Conservation (phyloP, 2,113 vertebrate genomes). For the Elanoides forficatus region DNA sequence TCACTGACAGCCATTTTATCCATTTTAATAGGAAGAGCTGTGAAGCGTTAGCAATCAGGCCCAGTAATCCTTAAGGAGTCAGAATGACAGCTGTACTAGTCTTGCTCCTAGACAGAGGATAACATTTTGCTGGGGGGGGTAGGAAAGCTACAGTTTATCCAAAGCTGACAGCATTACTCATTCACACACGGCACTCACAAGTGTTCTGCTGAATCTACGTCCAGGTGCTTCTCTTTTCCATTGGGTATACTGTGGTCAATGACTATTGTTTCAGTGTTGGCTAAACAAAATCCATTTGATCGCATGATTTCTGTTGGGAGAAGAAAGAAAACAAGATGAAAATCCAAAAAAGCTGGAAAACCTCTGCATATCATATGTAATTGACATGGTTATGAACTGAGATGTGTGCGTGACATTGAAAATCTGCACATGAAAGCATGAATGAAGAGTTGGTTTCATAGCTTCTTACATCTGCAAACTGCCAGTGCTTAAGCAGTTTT, state of each 20-base stretch:
- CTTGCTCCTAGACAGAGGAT: background rate
- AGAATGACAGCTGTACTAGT: background rate
- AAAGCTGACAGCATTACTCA: background rate
- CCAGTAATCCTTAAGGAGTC: background rate
- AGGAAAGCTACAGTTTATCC: background rate
- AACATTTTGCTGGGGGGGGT: background rate
- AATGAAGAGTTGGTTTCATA: background rate
- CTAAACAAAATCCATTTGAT: conserved; percentile 96
- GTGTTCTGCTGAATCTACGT: conserved; percentile 82
- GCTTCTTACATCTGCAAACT: background rate
- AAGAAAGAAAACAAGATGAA: background rate
- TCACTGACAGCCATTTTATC: background rate
- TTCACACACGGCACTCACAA: conserved; percentile 74
- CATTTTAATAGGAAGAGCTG: background rate
- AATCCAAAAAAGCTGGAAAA: background rate
- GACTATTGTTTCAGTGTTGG: conserved; percentile 96
- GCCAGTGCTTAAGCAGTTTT: background rate
- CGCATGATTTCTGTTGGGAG: conserved; percentile 90
- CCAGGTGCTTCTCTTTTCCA: conserved; percentile 87
- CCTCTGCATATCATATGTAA: background rate
- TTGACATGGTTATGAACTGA: background rate
- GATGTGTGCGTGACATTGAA: background rate
- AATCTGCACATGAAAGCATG: background rate
- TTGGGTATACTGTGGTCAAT: conserved; percentile 88
- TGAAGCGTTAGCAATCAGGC: background rate